phyloP scores from a whole-genome alignment of 2,888 invertebrate species.

The Cetonia aurata region DNA sequence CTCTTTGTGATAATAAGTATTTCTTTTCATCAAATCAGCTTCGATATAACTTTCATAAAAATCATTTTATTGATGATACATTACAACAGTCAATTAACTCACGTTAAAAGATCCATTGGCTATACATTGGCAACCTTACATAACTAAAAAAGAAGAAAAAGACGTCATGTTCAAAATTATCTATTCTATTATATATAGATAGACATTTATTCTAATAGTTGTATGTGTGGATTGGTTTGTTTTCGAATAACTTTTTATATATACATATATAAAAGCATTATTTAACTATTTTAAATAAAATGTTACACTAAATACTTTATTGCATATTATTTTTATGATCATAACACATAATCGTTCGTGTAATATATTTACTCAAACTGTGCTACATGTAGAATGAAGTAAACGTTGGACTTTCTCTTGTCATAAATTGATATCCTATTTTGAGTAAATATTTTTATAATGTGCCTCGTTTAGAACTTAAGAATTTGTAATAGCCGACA shows the following conservation, averaged over 20 bases:
- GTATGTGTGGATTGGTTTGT: constrained; percentile 25
- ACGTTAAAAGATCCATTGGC: too few relatives aligned
- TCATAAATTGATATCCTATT: too few relatives aligned
- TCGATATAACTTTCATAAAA: too few relatives aligned
- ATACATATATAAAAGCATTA: constrained; percentile 6
- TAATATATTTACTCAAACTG: constrained; percentile 10
- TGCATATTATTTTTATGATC: neutral
- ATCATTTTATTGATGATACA: too few relatives aligned
- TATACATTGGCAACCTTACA: constrained; percentile 6
- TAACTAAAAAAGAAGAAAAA: neutral
- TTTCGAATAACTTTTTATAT: constrained; percentile 11
- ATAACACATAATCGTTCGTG: neutral
- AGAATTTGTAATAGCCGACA: neutral
- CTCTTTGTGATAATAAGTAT: too few relatives aligned
- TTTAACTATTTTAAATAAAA: constrained; percentile 27
- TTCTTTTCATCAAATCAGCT: too few relatives aligned
- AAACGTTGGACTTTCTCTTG: too few relatives aligned
- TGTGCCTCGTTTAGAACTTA: constrained; percentile 3
- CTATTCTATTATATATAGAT: constrained; percentile 6
- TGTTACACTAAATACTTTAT: constrained; percentile 13
- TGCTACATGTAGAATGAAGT: neutral
- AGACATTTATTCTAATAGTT: constrained; percentile 23
- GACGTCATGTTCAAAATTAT: constrained; percentile 1
- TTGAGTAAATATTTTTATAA: constrained; percentile 11
- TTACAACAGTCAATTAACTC: too few relatives aligned